phyloP scores from a whole-genome alignment of 2,888 invertebrate genomes.

The Nephrocerus scutellatus region DNA sequence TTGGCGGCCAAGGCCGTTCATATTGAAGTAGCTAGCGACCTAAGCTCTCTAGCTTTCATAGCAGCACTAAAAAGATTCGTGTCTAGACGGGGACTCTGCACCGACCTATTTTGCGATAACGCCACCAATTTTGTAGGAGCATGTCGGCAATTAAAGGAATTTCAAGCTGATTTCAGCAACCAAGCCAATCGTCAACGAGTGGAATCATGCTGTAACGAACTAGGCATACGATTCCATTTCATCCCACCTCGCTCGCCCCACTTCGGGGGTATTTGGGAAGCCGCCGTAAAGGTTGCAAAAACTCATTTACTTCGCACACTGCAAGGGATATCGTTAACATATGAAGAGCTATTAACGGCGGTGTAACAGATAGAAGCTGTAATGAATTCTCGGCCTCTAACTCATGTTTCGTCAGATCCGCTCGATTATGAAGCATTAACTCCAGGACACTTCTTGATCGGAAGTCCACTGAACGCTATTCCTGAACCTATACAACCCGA shows the following conservation, averaged over 20 bases:
- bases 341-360: no score
- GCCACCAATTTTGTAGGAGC: no score
- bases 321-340: background rate
- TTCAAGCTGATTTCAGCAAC: no score
- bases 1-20: constrained; percentile 20
- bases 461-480: constrained; percentile 9
- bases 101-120: no score
- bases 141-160: no score
- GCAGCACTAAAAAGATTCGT: no score
- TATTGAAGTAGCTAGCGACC: constrained; percentile 17
- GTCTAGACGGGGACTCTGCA: no score
- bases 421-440: constrained; percentile 7
- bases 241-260: constrained; percentile 5
- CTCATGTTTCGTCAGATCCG: constrained; percentile 2
- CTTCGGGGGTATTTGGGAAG: constrained; percentile 9
- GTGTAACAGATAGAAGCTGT: constrained; percentile 5
- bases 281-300: constrained; percentile 8
- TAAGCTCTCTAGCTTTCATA: constrained; percentile 13
- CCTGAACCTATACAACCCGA: background rate
- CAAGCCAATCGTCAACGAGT: background rate
- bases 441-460: constrained; percentile 11
- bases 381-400: constrained; percentile 6
- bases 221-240: constrained; percentile 1
- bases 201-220: background rate
- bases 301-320: background rate